phyloP scores from a whole-genome alignment of 2,113 vertebrate genomes.

The Saguinus midas region DNA sequence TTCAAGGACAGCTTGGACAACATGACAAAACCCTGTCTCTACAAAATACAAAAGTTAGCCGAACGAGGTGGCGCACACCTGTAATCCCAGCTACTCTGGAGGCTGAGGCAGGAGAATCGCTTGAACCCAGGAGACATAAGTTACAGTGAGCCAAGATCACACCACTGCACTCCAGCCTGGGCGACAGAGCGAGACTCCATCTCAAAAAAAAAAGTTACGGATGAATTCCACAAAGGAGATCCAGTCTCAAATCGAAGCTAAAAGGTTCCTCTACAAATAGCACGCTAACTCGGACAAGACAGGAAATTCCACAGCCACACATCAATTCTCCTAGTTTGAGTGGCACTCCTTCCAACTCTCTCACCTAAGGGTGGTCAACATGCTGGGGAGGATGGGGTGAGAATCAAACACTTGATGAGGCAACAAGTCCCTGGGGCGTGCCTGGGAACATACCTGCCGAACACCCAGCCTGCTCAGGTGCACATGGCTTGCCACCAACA shows the following conservation, averaged over 20 bases:
- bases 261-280: background rate
- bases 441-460: background rate
- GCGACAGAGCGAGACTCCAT: too few species aligned
- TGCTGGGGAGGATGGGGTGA: accelerated
- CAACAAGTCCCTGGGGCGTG: background rate
- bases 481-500: accelerated
- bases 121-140: too few species aligned
- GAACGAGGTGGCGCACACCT: too few species aligned
- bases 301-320: background rate
- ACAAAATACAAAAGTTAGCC: too few species aligned
- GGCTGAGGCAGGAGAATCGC: too few species aligned
- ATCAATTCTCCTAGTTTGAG: background rate
- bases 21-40: too few species aligned
- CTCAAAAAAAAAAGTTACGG: background rate
- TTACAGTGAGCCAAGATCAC: too few species aligned
- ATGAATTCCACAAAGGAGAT: background rate
- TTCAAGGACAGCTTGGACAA: too few species aligned
- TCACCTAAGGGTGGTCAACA: background rate
- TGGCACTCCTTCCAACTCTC: background rate
- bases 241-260: background rate
- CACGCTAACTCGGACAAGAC: background rate
- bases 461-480: too few species aligned
- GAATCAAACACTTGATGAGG: background rate
- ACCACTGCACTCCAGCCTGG: too few species aligned
- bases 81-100: too few species aligned